A percentile compares a stretch with the other conserved stretches of the same genome.
Evolutionary conservation across 2,113 vertebrate species (phyloP).

Genomic region (Neomonachus schauinslandi): DNA sequence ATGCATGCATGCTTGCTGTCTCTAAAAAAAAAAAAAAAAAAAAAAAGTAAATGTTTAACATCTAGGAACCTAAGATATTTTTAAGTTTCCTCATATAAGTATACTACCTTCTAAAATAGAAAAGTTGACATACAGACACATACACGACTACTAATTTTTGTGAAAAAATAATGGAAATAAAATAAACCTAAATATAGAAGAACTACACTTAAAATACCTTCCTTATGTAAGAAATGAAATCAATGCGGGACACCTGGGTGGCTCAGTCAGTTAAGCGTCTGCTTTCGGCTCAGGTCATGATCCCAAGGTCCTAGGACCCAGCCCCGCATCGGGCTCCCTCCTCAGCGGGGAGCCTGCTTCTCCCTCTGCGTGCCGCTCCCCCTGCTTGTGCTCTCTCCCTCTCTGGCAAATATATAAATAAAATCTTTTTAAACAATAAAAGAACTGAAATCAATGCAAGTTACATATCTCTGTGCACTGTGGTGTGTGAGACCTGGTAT

Average conservation of each 20-base stretch:
- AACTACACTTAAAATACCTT: neutral
- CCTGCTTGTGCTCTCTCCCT: too few species aligned
- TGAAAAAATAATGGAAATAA: neutral
- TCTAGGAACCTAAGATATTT: constrained; percentile 26
- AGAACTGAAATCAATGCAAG: neutral
- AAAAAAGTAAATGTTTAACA: neutral
- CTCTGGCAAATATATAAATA: too few species aligned
- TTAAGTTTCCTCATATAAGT: neutral
- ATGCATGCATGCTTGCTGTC: rapidly evolving
- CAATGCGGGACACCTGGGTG: neutral
- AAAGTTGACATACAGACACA: neutral
- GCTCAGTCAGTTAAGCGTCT: too few species aligned
- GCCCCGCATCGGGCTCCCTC: too few species aligned
- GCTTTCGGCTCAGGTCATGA: too few species aligned
- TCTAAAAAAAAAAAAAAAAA: neutral
- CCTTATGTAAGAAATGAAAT: neutral
- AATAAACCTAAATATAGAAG: neutral
- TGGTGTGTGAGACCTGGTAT: neutral
- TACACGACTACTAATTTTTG: neutral
- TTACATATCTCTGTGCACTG: neutral
- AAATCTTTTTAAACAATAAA: too few species aligned
- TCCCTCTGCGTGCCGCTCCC: too few species aligned
- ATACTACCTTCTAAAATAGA: neutral
- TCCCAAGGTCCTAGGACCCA: too few species aligned
- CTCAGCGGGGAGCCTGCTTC: too few species aligned